Evolutionary conservation across 2,888 invertebrate species (phyloP).

Genomic region (Drosophila koepferae): DNA sequence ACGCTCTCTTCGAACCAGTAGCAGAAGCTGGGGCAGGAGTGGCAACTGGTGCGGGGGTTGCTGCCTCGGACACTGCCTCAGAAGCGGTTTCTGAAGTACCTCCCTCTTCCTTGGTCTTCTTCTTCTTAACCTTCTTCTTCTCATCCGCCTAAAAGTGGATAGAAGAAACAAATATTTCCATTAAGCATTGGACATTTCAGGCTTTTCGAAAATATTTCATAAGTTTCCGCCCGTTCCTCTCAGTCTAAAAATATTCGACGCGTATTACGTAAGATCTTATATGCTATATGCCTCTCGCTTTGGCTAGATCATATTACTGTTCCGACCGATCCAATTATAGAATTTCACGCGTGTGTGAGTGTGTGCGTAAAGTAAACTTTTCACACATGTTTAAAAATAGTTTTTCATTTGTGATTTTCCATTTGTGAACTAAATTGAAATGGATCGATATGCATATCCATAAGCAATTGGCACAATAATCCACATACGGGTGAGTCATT

Average conservation of each 20-base stretch:
- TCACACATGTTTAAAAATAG: constrained; percentile 52
- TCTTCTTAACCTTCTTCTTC: constrained; percentile 96
- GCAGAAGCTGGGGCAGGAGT: constrained; percentile 89
- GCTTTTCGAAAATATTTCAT: constrained; percentile 22
- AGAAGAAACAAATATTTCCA: constrained; percentile 8
- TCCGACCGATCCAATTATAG: constrained; percentile 71
- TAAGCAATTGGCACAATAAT: constrained; percentile 41
- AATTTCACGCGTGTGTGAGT: constrained; percentile 27
- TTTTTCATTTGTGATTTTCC: constrained; percentile 16
- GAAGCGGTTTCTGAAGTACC: constrained; percentile 86
- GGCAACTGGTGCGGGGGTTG: constrained; percentile 89
- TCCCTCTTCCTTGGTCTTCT: constrained; percentile 92
- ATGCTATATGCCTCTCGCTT: constrained; percentile 50
- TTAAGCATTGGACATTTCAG: neutral
- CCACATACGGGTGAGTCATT: constrained; percentile 50
- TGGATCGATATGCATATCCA: constrained; percentile 21
- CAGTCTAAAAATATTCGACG: constrained; percentile 48
- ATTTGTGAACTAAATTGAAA: constrained; percentile 20
- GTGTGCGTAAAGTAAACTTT: constrained; percentile 32
- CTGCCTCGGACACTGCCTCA: constrained; percentile 87
- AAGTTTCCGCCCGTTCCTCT: constrained; percentile 10
- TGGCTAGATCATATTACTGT: constrained; percentile 64
- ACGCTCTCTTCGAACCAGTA: constrained; percentile 93
- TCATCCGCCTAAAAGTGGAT: constrained; percentile 91
- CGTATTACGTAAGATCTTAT: constrained; percentile 59